Conservation (phyloP, 1,140 invertebrate species). For the Luehdorfia chinensis region DNA sequence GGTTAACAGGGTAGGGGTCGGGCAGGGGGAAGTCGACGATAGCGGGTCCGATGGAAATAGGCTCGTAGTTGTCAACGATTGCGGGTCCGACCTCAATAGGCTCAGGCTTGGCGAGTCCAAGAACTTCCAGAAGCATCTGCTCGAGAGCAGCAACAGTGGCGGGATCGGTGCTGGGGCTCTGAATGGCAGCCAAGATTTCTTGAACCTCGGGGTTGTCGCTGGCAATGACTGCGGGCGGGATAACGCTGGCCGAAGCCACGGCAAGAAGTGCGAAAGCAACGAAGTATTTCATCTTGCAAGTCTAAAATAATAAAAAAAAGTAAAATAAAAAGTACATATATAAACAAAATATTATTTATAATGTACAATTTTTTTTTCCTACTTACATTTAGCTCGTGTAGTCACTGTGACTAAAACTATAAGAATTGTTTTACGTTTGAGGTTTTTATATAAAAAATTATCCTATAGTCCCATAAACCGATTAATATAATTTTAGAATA, state of each 20-base stretch:
- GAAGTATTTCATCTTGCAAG: conserved; percentile 53
- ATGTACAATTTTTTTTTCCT: no score
- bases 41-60: conserved; percentile 25
- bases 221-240: conserved; percentile 20
- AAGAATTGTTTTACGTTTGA: no score
- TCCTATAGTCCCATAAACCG: no score
- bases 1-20: conserved; percentile 19
- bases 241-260: conserved; percentile 38
- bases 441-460: no score
- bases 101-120: conserved; percentile 15
- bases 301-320: no score
- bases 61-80: conserved; percentile 22
- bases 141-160: conserved; percentile 50
- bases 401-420: no score
- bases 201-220: conserved; percentile 31
- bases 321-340: no score
- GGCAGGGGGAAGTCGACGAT: conserved; percentile 22
- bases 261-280: conserved; percentile 40
- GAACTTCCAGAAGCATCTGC: conserved; percentile 31
- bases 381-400: no score
- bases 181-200: conserved; percentile 48
- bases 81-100: conserved; percentile 29
- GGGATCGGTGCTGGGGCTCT: conserved; percentile 55
- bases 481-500: no score
- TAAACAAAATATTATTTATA: no score